Evolutionary conservation across 2,113 vertebrate genomes (phyloP), one percentile per base, ranked within the genome.

Genomic region (Prietella phreatophila): DNA sequence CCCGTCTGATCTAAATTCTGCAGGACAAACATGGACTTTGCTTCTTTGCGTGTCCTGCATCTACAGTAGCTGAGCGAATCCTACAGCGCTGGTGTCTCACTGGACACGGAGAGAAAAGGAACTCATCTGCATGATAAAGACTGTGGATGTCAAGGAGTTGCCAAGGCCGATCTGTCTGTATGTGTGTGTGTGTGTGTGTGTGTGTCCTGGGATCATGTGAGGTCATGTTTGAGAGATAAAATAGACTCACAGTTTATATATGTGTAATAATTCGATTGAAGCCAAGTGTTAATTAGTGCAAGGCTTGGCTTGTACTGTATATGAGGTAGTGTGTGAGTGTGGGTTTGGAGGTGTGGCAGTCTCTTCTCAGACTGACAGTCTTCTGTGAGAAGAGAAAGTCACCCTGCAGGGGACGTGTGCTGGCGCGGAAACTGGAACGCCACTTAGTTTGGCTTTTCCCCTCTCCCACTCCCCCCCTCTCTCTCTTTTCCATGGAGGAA

Each of bases 41-140:
- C 6, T 53, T 65, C 36, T 53, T 60, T 87, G 79, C 17, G 36
- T 65, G 25, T 83, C 39, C 56, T 83, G 71, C 20, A 58, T 50
- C 47, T 47, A 47, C 42, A 47, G 42, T 47, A 20, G 33, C 71
- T 84, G 39, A 42, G 25, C 19, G 17, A 60, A n/a, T 84, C 82
- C 83, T 33, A 84, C 83, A 80, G 83, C 9, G 82, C 75, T 69
- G 53, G 30, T 63, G 61, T 84, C 47, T 55, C 47, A 79, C 87
- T 79, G 82, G 60, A 84, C 2, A 79, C 11, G 14, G 42, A 85
- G 53, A 88, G 76, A 88, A 90, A 84, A 81, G 60, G 42, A 79
- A 76, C 85, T 91, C 90, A 90, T 92, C 88, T 92, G 90, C 92
- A 93, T 93, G 87, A 88, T 87, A 93, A 92, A 91, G 89, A 87